Percentiles rank a stretch among this genome's conserved stretches.
These are phyloP conservation scores for Xenopus tropicalis DNA, from an alignment of 2,113 vertebrate genomes.

Conservation along the genomic window UCB_Xtro_10.0 CM004443.2:188723001-188723500, in stretches of 20 bases:
- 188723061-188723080: background rate
- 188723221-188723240: no score
- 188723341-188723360: background rate
- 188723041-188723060: background rate
- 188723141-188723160: background rate
- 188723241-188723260: background rate
- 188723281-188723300: background rate
- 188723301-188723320: background rate
- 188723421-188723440: no score
- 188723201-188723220: background rate
- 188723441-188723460: no score
- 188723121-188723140: conserved; percentile 30
- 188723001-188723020: background rate
- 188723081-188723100: background rate
- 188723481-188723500: no score
- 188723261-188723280: background rate
- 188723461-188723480: no score
- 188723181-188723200: conserved; percentile 11
- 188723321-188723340: background rate
- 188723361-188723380: background rate
- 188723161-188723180: conserved; percentile 16
- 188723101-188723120: conserved; percentile 9
- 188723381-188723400: background rate
- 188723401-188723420: no score
- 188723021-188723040: background rate